These are phyloP conservation scores for Troides aeacus DNA, from an alignment of 2,888 invertebrate genomes.

Conservation along the genomic window DNA sequence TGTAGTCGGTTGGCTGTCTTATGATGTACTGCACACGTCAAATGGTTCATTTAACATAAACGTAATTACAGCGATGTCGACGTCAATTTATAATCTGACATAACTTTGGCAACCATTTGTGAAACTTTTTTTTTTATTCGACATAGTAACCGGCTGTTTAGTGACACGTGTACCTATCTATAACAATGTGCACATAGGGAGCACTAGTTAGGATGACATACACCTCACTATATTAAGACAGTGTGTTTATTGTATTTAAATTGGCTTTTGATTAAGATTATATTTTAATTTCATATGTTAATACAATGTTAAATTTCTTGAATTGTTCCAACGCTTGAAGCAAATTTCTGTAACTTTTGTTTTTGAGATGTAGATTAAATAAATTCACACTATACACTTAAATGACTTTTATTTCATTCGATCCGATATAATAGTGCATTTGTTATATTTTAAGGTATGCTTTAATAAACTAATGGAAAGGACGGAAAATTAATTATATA, in stretches of 20 bases:
- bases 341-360: not conserved
- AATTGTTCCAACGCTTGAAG: not conserved
- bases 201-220: no score
- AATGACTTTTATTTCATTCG: slow-evolving; percentile 28
- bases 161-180: not conserved
- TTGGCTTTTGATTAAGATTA: not conserved
- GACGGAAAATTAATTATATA: not conserved
- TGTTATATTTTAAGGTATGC: not conserved
- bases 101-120: no score
- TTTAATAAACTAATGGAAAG: not conserved
- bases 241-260: not conserved
- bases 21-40: not conserved
- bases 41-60: no score
- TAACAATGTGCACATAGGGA: not conserved
- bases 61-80: no score
- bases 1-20: not conserved
- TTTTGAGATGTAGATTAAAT: slow-evolving; percentile 36
- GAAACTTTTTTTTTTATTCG: no score
- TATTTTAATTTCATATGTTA: not conserved
- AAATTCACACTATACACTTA: slow-evolving; percentile 35
- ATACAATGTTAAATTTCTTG: not conserved
- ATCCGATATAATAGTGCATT: not conserved
- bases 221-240: not conserved
- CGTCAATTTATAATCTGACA: no score
- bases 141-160: no score